Evolutionary conservation across 2,888 invertebrate genomes (phyloP).

Genomic region (Mayetiola destructor): DNA sequence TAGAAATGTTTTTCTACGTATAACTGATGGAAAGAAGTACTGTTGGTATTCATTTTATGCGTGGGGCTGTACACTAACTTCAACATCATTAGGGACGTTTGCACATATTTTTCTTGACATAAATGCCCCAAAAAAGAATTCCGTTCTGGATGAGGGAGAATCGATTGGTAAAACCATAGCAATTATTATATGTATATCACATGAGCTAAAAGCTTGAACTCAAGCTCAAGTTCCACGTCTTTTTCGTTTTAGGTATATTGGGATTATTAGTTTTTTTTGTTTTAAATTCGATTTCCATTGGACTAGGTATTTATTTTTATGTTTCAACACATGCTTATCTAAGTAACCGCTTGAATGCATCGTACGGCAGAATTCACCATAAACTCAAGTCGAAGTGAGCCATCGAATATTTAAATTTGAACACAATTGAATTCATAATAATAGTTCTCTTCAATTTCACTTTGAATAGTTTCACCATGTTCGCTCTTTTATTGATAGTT

Average conservation of each 20-base stretch:
- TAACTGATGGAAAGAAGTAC: constrained; percentile 74
- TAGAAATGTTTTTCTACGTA: constrained; percentile 66
- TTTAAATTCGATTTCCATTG: constrained; percentile 30
- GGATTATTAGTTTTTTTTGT: constrained; percentile 69
- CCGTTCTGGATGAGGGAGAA: constrained; percentile 48
- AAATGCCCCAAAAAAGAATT: constrained; percentile 40
- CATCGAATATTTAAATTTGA: constrained; percentile 8
- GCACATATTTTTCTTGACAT: constrained; percentile 68
- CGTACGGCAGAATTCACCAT: constrained; percentile 74
- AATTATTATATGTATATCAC: background rate
- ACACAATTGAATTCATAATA: background rate
- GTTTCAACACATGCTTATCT: constrained; percentile 47
- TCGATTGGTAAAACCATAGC: constrained; percentile 44
- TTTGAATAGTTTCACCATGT: constrained; percentile 55
- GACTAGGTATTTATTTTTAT: constrained; percentile 66
- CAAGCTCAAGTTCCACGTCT: background rate
- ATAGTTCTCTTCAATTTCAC: constrained; percentile 5
- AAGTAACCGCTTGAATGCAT: constrained; percentile 51
- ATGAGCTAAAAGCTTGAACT: background rate
- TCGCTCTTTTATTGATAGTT: constrained; percentile 54
- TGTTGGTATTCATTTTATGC: constrained; percentile 74
- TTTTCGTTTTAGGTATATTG: constrained; percentile 48
- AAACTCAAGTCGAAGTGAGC: constrained; percentile 67
- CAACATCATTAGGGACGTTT: constrained; percentile 61
- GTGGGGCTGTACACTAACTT: constrained; percentile 56